Evolutionary conservation across 2,797 vertebrate species (phyloP).

Genomic region (Octomys mimax): DNA sequence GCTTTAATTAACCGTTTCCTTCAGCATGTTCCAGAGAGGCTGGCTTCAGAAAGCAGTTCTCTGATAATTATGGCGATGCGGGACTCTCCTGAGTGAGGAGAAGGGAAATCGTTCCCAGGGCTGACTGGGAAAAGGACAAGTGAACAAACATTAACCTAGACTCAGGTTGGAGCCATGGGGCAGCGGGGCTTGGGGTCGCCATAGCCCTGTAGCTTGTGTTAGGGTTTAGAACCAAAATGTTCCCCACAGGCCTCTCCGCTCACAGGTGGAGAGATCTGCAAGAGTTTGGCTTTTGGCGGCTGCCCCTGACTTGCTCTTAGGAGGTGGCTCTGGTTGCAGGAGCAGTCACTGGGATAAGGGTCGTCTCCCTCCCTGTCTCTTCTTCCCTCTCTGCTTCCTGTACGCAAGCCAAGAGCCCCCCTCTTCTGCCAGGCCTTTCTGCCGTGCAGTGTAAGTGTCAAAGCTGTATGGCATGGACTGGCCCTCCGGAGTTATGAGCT

Average conservation of each 20-base stretch:
- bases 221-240: background rate
- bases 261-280: background rate
- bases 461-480: background rate
- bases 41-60: conserved; percentile 50
- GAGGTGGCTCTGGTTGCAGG: background rate
- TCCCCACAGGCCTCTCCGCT: background rate
- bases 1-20: conserved; percentile 69
- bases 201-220: background rate
- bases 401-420: background rate
- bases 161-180: background rate
- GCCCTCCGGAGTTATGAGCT: background rate
- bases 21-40: conserved; percentile 2
- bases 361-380: background rate
- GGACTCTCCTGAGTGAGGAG: background rate
- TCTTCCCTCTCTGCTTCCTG: background rate
- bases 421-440: background rate
- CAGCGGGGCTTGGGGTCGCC: background rate
- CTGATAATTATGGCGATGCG: conserved; percentile 10
- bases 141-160: background rate
- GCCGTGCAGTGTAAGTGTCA: background rate
- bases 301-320: background rate
- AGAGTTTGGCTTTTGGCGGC: background rate
- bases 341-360: background rate
- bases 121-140: background rate
- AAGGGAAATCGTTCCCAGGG: background rate